Base-by-base conservation (phyloP, 92 coral and sea anemone species). In the Porites lobata region DNA sequence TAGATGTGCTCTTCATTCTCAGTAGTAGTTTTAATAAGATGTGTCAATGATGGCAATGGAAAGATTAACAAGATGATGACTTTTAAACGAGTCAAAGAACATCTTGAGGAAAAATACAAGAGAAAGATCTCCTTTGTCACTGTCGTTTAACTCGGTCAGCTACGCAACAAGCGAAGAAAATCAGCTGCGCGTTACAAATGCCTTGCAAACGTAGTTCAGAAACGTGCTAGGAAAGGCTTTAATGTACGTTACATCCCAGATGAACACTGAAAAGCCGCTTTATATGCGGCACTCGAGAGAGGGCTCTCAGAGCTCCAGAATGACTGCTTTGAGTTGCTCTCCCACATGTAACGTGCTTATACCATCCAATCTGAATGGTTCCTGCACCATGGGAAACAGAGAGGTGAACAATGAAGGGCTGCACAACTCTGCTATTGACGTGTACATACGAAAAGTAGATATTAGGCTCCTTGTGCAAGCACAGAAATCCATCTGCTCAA, bases 401-500 rank as follows among this genome's bases (percentile, higher is more conserved):
- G 38, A 67, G 72, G 72, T 67, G 72, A 67, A 90, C 70, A 64
- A 90, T 65, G 82, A 66, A 50, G 78, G 69, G 71, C 50, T 93
- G 75, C 80, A 83, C 74, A 74, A 63, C 26, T 53, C 88, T 11
- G 93, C 94, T 17, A 93, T 87, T 78, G 90, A 93, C 58, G 84
- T 87, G 57, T 93, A 90, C 72, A 87, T 87, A 9, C 13, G 72
- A 24, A 70, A 90, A 63, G 94, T 93, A 32, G 82, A 87, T 54
- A 84, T 26, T 26, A 90, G 38, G 50, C 93, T 10, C 94, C 96
- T 22, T 90, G 96, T 87, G 92, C 92, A 9, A 68, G 76, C 6
- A 90, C 94, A 19, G 79, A 87, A 84, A 90, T 93, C 22, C 90
- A 87, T 58, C 87, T 93, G 8, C 70, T 77, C 77, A 90, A 87